Base-by-base conservation (phyloP, 2,113 vertebrate species). In the Condylura cristata region DNA sequence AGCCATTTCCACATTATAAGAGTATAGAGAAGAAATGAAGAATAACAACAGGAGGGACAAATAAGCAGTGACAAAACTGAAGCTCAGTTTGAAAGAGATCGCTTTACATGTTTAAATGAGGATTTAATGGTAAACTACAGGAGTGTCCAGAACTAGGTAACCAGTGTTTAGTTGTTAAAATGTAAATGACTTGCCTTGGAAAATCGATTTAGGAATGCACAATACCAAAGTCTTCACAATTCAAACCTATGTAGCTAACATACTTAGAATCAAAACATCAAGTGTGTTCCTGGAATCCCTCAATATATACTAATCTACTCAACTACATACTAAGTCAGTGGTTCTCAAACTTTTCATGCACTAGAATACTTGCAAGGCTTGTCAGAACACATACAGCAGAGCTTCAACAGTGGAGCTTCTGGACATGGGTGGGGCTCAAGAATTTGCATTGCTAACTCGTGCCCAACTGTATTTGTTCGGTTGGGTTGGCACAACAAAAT, bases 1-100 rank as follows among this genome's bases (percentile, higher is more conserved):
- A 89, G 75, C 26, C 90, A 94, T 92, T 96, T 95, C 46, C 34
- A 89, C 41, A 76, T 66, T 83, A 61, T 84, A 83, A 89, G 95
- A 96, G 76, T 74, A 24, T 60, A 68, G 39, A 60, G 60, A 79
- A 80, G 37, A 92, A 96, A 90, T 86, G 72, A 92, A 93, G 63
- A 95, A 71, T 74, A 90, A 65, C 63, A 91, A 89, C 1, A 3
- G 34, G 58, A 90, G 58, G 61, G 34, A 70, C 58, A 89, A 95
- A 96, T 65, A 83, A 96, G 44, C 63, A 89, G 18, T 80, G 58
- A 61, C 82, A 86, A 81, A 92, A 75, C 48, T 48, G 46, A 94
- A 86, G 51, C 44, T 44, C 66, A 74, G 32, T 89, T 93, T 89
- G 75, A 84, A 89, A 18, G 34, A 84, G 74, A 86, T 41, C 86